phyloP scores from a whole-genome alignment of 2,113 vertebrate genomes.

The Vulpes vulpes region DNA sequence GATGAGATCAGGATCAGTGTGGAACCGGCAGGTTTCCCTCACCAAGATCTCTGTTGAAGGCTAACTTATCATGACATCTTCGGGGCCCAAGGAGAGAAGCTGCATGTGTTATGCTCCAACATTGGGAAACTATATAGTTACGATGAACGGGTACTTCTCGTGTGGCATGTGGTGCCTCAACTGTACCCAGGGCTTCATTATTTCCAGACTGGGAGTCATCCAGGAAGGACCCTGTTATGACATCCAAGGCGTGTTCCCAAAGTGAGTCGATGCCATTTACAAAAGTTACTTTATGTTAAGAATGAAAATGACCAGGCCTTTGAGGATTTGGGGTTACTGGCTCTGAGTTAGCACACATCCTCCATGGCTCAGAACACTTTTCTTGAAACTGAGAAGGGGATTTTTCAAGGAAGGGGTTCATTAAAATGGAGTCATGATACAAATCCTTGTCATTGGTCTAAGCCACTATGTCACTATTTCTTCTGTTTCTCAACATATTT shows the following conservation, averaged over 20 bases:
- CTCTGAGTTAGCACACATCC: not conserved
- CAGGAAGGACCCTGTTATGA: not conserved
- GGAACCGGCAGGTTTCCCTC: not conserved
- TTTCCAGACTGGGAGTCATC: not conserved
- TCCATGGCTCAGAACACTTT: not conserved
- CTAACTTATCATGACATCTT: not conserved
- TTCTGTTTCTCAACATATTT: not conserved
- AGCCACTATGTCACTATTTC: not conserved
- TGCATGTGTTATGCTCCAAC: not conserved
- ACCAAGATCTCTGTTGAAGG: not conserved
- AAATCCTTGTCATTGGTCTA: not conserved
- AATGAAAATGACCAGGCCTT: not conserved
- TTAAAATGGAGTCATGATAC: too few species aligned
- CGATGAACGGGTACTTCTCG: fast-evolving
- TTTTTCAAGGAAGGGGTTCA: not conserved
- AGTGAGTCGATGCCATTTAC: fast-evolving
- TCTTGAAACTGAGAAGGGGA: not conserved
- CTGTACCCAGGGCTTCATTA: not conserved
- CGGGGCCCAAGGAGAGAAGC: not conserved
- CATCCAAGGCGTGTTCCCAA: not conserved
- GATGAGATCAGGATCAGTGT: too few species aligned
- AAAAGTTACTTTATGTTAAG: not conserved
- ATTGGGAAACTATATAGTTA: not conserved
- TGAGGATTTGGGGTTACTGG: not conserved
- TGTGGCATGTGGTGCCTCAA: not conserved